phyloP scores from a whole-genome alignment of 2,888 invertebrate genomes.

The Invenusta paracnida region DNA sequence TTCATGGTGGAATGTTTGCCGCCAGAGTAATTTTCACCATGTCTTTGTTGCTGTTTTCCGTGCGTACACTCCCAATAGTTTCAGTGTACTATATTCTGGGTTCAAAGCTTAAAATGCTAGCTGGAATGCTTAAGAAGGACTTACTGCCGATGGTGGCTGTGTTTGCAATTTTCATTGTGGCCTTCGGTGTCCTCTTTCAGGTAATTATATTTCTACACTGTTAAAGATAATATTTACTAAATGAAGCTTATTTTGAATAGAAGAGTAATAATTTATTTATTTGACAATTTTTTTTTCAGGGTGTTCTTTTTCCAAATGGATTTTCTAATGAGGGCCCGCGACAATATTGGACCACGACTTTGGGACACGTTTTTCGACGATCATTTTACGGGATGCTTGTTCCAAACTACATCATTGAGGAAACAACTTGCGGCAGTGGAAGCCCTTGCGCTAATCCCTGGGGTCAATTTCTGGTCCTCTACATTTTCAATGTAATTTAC shows the following conservation, averaged over 20 bases:
- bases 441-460: not conserved
- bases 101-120: slow-evolving; percentile 42
- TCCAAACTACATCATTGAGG: slow-evolving; percentile 28
- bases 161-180: slow-evolving; percentile 42
- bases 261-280: no score
- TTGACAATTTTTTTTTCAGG: slow-evolving; percentile 7
- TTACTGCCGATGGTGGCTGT: slow-evolving; percentile 40
- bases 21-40: slow-evolving; percentile 19
- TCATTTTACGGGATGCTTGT: slow-evolving; percentile 31
- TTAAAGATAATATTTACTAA: no score
- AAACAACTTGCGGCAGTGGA: not conserved
- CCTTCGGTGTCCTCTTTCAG: slow-evolving; percentile 41
- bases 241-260: no score
- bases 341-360: not conserved
- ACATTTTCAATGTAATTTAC: slow-evolving; percentile 34
- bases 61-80: slow-evolving; percentile 35
- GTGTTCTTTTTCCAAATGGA: slow-evolving; percentile 40
- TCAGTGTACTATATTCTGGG: slow-evolving; percentile 38
- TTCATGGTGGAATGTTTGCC: not conserved
- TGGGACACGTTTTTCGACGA: not conserved
- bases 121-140: slow-evolving; percentile 39
- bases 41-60: slow-evolving; percentile 25
- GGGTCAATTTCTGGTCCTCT: slow-evolving; percentile 32
- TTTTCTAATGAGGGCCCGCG: not conserved
- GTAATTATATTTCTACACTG: no score